Base-by-base conservation (phyloP, 2,888 invertebrate genomes). In the Geotrupes spiniger region DNA sequence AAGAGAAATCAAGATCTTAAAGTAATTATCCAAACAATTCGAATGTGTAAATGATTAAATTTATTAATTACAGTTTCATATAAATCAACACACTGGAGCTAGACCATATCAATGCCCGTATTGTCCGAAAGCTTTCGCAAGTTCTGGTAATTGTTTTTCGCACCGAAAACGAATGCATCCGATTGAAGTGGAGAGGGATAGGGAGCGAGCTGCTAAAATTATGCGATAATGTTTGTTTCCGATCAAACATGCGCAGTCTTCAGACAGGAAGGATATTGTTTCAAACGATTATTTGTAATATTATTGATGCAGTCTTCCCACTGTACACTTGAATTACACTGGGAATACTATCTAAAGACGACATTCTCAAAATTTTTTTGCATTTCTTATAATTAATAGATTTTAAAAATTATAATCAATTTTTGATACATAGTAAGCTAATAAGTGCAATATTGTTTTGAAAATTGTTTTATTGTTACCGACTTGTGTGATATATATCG, bases 1-100 rank as follows among this genome's bases (percentile, higher is more conserved):
- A 86, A 87, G 65, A 75, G 86, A 55, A 85, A 84, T 66, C 85
- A 86, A 69, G 85, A 87, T 69, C 74, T 87, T 53, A 85, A 85
- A 77, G 83, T 82, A 17, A 5, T 21, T 46, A n/a, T n/a, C n/a
- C n/a, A n/a, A n/a, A n/a, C n/a, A n/a, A n/a, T n/a, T n/a, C n/a
- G n/a, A n/a, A n/a, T n/a, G n/a, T n/a, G n/a, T n/a, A n/a, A n/a
- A n/a, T n/a, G n/a, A n/a, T n/a, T n/a, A n/a, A 44, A 12, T 37
- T 45, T 27, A n/a, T 25, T 45, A 39, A 45, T 77, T 78, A 49
- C 72, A 83, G 81, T 85, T 85, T 66, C 86, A 87, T 64, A 81
- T 84, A 62, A 86, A 86, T 66, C 84, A 84, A 62, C 86, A 87
- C 62, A 85, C 85, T n/a, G 86, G 85, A 37, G 84, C 79, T 2